phyloP scores from a whole-genome alignment of 2,888 invertebrate species.

The Drosophila histrio region DNA sequence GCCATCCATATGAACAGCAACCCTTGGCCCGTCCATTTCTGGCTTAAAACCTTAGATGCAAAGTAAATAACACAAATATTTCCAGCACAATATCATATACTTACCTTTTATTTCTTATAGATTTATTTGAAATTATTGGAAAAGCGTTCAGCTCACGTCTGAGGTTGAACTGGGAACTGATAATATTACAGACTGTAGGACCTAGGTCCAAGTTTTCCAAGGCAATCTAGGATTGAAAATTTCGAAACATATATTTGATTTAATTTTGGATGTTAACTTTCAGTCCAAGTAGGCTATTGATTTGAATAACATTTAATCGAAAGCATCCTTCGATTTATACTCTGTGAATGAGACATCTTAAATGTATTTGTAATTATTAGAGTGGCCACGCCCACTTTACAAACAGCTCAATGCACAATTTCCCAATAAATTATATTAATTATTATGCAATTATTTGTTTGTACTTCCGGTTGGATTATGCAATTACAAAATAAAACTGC shows the following conservation, averaged over 20 bases:
- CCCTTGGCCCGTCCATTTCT: conserved; percentile 12
- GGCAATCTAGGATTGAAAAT: background rate
- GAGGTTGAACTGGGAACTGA: background rate
- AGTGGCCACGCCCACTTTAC: background rate
- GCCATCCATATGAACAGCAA: background rate
- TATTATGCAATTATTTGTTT: conserved; percentile 16
- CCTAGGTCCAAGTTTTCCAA: background rate
- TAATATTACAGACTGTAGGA: too few relatives aligned
- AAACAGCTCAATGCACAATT: background rate
- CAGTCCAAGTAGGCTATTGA: background rate
- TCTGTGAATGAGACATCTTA: background rate
- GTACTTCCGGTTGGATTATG: conserved; percentile 13
- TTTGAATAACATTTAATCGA: background rate
- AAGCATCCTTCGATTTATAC: background rate
- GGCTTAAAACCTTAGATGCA: background rate
- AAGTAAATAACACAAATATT: background rate
- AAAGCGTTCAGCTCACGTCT: background rate
- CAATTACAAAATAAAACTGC: background rate
- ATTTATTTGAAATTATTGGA: background rate
- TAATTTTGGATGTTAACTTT: background rate
- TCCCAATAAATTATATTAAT: conserved; percentile 23
- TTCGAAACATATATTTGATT: background rate
- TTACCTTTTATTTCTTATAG: background rate
- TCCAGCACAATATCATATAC: background rate
- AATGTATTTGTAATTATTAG: background rate